Percentiles rank a stretch among this genome's conserved stretches.
These are phyloP conservation scores for Oryzias woworae DNA, from an alignment of 2,113 vertebrate species.

Conservation along the genomic window DNA sequence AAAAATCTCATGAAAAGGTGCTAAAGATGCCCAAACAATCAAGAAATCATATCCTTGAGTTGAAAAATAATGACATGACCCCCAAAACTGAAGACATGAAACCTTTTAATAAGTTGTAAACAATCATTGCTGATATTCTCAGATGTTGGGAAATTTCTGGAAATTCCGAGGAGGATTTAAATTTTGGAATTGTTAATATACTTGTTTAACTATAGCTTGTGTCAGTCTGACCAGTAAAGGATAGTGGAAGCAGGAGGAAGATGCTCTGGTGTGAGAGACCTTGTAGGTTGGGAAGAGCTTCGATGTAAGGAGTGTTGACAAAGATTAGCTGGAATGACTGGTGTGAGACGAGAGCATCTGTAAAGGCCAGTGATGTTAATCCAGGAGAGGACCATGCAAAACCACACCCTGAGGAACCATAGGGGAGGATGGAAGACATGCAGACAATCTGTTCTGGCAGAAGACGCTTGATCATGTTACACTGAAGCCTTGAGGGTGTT, in stretches of 20 bases:
- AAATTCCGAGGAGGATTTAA: too few species aligned
- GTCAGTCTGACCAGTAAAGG: too few species aligned
- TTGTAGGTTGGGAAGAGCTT: conserved; percentile 3
- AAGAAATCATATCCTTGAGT: too few species aligned
- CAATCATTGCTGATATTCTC: too few species aligned
- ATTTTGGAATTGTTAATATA: too few species aligned
- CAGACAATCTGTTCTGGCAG: conserved; percentile 19
- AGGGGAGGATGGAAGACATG: conserved; percentile 8
- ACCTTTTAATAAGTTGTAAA: too few species aligned
- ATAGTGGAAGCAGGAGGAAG: conserved; percentile 23
- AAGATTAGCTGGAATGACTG: conserved; percentile 61
- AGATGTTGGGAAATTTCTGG: too few species aligned
- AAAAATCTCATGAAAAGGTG: too few species aligned
- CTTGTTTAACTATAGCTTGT: too few species aligned
- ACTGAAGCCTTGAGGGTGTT: conserved; percentile 19
- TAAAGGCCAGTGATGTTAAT: conserved; percentile 39
- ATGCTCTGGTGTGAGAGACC: conserved; percentile 33
- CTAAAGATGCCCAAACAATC: too few species aligned
- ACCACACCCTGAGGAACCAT: conserved; percentile 40
- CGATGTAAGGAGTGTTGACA: conserved; percentile 26
- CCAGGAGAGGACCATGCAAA: conserved; percentile 34
- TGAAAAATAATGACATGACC: too few species aligned
- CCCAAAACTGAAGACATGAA: too few species aligned
- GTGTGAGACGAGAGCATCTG: conserved; percentile 49
- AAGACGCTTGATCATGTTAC: conserved; percentile 17